phyloP scores from a whole-genome alignment of 64 coral and sea anemone genomes.

The Pocillopora verrucosa region DNA sequence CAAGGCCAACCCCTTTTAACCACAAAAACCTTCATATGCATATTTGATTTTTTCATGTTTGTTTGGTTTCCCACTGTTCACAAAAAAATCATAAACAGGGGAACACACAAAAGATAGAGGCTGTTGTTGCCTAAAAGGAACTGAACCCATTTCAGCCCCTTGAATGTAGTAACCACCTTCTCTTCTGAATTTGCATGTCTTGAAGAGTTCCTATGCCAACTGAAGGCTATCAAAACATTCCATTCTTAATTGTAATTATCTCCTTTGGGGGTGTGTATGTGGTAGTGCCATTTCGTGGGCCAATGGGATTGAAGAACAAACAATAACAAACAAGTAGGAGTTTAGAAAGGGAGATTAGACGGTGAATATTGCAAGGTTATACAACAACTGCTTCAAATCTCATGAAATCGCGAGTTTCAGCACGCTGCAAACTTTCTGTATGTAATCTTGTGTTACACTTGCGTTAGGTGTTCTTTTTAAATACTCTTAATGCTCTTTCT shows the following conservation, averaged over 20 bases:
- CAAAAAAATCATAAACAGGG: too few relatives aligned
- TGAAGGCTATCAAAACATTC: conserved; percentile 1
- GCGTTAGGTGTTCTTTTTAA: background rate
- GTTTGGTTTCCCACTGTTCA: background rate
- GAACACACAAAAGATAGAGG: too few relatives aligned
- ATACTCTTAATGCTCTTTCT: background rate
- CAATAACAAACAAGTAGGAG: background rate
- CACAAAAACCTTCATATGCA: background rate
- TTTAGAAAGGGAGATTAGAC: background rate
- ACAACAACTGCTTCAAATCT: background rate
- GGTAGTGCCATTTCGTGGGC: conserved; percentile 10
- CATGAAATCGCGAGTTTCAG: background rate
- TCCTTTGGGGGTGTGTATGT: conserved; percentile 22
- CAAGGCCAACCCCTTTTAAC: background rate
- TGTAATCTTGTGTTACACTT: background rate
- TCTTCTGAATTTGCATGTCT: background rate
- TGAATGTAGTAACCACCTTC: background rate
- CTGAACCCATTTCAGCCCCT: background rate
- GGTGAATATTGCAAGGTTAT: background rate
- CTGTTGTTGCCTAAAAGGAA: too few relatives aligned
- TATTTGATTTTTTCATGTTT: background rate
- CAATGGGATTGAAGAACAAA: conserved; percentile 26
- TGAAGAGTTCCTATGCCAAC: background rate
- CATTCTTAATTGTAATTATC: background rate
- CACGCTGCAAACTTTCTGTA: background rate